These are phyloP conservation scores for Coluber constrictor DNA, from an alignment of 2,797 vertebrate species.

Conservation along the genomic window DNA sequence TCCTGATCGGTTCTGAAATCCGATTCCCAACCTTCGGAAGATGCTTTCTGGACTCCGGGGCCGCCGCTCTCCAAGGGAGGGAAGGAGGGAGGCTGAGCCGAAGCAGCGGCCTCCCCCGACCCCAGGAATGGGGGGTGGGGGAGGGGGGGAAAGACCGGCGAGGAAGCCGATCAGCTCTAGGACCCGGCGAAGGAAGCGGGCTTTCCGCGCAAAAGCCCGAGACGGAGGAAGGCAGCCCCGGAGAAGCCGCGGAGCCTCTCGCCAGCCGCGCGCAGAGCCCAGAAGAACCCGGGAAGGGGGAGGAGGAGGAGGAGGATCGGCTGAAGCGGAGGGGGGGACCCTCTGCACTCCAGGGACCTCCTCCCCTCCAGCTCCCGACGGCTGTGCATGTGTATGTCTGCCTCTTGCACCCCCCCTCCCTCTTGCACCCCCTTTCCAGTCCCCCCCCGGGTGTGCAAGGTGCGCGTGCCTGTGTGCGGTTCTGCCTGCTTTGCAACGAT, in stretches of 20 bases:
- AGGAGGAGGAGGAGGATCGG: not conserved
- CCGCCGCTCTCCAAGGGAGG: not conserved
- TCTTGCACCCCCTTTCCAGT: not conserved
- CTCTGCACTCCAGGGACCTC: not conserved
- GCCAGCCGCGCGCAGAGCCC: not conserved
- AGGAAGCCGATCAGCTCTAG: not conserved
- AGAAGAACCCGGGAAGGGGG: not conserved
- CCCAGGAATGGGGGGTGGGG: not conserved
- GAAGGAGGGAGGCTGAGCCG: not conserved
- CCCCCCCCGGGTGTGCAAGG: not conserved
- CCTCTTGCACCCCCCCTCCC: not conserved
- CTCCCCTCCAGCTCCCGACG: not conserved
- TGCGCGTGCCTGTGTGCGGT: not conserved
- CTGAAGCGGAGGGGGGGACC: not conserved
- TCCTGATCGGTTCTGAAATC: not conserved
- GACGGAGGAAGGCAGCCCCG: not conserved
- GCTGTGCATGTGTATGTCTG: not conserved
- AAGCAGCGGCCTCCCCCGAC: not conserved
- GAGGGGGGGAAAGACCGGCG: not conserved
- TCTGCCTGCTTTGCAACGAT: not conserved
- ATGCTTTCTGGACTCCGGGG: not conserved
- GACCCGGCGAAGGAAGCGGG: not conserved
- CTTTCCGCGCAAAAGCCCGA: not conserved
- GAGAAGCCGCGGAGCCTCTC: not conserved
- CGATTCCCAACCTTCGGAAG: not conserved